A percentile compares a stretch with the other conserved stretches of the same genome.
phyloP scores from a whole-genome alignment of 2,113 vertebrate genomes.

The Atherinomorus stipes region DNA sequence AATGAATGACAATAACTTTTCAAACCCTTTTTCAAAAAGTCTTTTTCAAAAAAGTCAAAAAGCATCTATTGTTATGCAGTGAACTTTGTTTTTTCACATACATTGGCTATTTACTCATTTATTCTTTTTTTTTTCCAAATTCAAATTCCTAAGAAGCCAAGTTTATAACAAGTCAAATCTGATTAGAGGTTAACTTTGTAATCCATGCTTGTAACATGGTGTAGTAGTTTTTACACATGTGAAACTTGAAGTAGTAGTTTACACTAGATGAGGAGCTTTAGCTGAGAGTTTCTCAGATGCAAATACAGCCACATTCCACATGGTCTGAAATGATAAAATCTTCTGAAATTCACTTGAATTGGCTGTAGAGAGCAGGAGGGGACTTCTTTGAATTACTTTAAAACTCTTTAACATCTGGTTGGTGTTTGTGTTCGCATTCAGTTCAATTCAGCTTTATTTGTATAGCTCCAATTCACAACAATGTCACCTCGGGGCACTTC shows the following conservation, averaged over 20 bases:
- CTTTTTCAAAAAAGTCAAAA: constrained; percentile 18
- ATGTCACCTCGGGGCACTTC: too few relatives aligned
- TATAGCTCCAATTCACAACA: too few relatives aligned
- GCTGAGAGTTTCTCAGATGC: neutral
- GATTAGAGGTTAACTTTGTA: constrained; percentile 12
- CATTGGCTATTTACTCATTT: neutral
- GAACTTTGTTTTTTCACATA: neutral
- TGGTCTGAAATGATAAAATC: neutral
- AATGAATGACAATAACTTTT: too few relatives aligned
- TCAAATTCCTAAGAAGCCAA: constrained; percentile 17
- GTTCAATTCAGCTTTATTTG: too few relatives aligned
- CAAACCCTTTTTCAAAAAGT: constrained; percentile 3
- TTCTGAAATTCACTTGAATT: too few relatives aligned
- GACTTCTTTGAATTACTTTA: neutral
- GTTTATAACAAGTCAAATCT: neutral
- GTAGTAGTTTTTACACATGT: neutral
- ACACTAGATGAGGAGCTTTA: neutral
- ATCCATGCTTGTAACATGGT: neutral
- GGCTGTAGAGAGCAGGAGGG: neutral
- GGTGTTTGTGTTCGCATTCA: too few relatives aligned
- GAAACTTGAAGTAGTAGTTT: neutral
- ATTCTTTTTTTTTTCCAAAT: too few relatives aligned
- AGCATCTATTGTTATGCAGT: constrained; percentile 35
- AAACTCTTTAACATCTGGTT: neutral
- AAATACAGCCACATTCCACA: neutral